Percentiles rank a stretch among this genome's conserved stretches.
These are phyloP conservation scores for Sylvicola fuscatus DNA, from an alignment of 2,888 invertebrate species.

Conservation along the genomic window DNA sequence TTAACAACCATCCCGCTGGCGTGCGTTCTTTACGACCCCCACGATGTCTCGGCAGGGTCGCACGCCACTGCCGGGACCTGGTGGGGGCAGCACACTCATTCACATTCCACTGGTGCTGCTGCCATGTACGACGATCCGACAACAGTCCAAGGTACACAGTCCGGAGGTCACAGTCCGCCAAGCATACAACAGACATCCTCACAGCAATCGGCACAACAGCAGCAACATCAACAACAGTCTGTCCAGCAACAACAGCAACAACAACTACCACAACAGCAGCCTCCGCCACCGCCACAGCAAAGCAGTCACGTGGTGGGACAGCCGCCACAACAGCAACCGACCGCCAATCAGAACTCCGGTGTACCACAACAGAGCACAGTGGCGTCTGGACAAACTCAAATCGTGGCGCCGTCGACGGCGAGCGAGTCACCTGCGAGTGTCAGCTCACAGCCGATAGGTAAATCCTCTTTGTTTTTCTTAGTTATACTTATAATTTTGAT, in stretches of 20 bases:
- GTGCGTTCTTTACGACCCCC: constrained; percentile 30
- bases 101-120: constrained; percentile 33
- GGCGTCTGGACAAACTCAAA: constrained; percentile 25
- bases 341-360: constrained; percentile 8
- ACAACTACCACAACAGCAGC: constrained; percentile 13
- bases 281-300: constrained; percentile 4
- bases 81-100: constrained; percentile 28
- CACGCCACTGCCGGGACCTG: constrained; percentile 30
- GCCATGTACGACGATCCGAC: constrained; percentile 33
- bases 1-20: constrained; percentile 30
- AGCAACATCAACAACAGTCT: constrained; percentile 13
- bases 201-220: constrained; percentile 10
- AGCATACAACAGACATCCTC: constrained; percentile 9
- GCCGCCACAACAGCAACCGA: constrained; percentile 10
- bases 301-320: constrained; percentile 9
- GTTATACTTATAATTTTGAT: too few relatives aligned
- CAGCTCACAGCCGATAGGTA: constrained; percentile 28
- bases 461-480: constrained; percentile 10
- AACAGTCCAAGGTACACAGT: constrained; percentile 5
- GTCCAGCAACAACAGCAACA: constrained; percentile 12
- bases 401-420: constrained; percentile 33
- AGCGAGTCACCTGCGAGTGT: constrained; percentile 38
- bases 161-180: constrained; percentile 9
- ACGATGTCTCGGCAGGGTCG: constrained; percentile 31
- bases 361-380: constrained; percentile 23